Evolutionary conservation across 2,113 vertebrate species (phyloP), one percentile per base, ranked within the genome.

Genomic region (Colistium nudipinnis): DNA sequence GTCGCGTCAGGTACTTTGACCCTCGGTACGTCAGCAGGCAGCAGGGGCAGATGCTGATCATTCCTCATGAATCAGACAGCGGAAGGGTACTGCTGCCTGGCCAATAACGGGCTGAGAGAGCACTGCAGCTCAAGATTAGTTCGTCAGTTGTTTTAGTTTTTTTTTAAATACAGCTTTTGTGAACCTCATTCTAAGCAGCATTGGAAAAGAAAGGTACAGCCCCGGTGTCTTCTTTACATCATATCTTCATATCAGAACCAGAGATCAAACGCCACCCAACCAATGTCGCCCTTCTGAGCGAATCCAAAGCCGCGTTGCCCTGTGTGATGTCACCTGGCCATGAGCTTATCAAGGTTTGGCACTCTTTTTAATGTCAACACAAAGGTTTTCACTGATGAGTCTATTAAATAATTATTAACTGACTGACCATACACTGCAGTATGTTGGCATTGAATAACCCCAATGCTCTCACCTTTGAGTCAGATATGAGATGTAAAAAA

Each of bases 101-200:
- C 97, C 4, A 94, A 93, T 28, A 99, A 99, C 0, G 96, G 97
- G 0, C 86, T 98, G 1, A 97, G 97, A 67, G 92, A 93, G 98
- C 98, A 4, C 93, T 99, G 48, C 98, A 99, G 90, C 94, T 99
- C 25, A 99, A 99, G 93, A 99, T 99, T 96, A 95, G 98, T 99
- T 94, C 80, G 98, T 96, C 28, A 22, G 20, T 12, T 25, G n/a
- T n/a, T n/a, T n/a, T n/a, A 35, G 10, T 28, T 19, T 9, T 13
- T 27, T 12, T 22, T n/a, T n/a, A n/a, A n/a, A n/a, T n/a, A n/a
- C n/a, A n/a, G n/a, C n/a, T n/a, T n/a, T n/a, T n/a, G n/a, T n/a
- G n/a, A n/a, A n/a, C n/a, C n/a, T n/a, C n/a, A 35, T 12, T 20
- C 16, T 31, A 2, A 12, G 16, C 2, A 9, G 24, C 24, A 16